phyloP scores from a whole-genome alignment of 2,888 invertebrate species.

The Meiosimyza platycephala region DNA sequence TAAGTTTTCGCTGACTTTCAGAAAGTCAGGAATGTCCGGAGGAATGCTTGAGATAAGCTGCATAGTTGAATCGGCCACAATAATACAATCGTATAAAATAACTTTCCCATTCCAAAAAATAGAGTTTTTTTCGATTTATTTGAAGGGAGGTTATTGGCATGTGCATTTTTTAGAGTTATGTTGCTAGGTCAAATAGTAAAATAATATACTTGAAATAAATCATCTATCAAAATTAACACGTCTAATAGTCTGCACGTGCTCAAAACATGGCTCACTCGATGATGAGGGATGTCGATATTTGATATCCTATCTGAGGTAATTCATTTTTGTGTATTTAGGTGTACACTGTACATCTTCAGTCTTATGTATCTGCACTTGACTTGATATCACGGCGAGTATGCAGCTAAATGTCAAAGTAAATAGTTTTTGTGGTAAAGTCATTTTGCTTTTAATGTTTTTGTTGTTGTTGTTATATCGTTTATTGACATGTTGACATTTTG shows the following conservation, averaged over 20 bases:
- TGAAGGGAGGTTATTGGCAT: too few relatives aligned
- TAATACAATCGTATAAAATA: too few relatives aligned
- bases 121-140: too few relatives aligned
- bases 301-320: slow-evolving; percentile 48
- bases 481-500: slow-evolving; percentile 60
- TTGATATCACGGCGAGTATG: slow-evolving; percentile 3
- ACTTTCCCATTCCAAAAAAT: too few relatives aligned
- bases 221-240: not conserved
- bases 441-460: slow-evolving; percentile 59
- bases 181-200: too few relatives aligned
- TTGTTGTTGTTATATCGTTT: slow-evolving; percentile 42
- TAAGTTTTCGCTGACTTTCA: too few relatives aligned
- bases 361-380: slow-evolving; percentile 37
- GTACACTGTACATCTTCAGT: slow-evolving; percentile 24
- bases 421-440: slow-evolving; percentile 49
- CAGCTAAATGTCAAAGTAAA: slow-evolving; percentile 48
- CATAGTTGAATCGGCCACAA: too few relatives aligned
- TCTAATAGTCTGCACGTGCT: not conserved
- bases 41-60: too few relatives aligned
- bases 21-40: too few relatives aligned
- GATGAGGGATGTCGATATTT: slow-evolving; percentile 25
- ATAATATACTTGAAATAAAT: not conserved
- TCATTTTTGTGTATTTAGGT: slow-evolving; percentile 48
- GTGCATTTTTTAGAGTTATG: too few relatives aligned
- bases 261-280: not conserved